Conservation (phyloP, 1,140 invertebrate species). For the Triops cancriformis region DNA sequence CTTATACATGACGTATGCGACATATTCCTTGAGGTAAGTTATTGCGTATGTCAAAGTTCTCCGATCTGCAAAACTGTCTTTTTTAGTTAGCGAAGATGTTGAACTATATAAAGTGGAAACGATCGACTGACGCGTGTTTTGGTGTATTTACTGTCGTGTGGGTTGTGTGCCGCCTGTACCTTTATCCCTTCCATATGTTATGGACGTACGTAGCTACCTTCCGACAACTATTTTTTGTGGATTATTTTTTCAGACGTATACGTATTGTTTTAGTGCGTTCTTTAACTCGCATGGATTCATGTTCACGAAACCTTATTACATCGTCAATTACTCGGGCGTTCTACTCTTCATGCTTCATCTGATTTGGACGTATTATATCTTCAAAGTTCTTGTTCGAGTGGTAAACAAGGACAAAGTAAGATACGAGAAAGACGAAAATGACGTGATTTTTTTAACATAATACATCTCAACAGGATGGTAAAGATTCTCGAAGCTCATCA, state of each 20-base stretch:
- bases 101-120: slow-evolving; percentile 11
- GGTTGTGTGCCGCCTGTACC: background rate
- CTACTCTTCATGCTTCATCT: slow-evolving; percentile 1
- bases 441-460: background rate
- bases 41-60: background rate
- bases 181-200: slow-evolving; percentile 16
- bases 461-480: background rate
- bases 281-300: slow-evolving; percentile 4
- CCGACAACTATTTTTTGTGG: background rate
- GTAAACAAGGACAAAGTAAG: background rate
- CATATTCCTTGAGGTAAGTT: slow-evolving; percentile 17
- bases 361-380: slow-evolving; percentile 21
- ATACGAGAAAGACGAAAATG: background rate
- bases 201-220: slow-evolving; percentile 9
- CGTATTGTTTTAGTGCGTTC: background rate
- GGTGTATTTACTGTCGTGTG: background rate
- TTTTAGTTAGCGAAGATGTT: slow-evolving; percentile 10
- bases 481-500: background rate
- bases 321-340: background rate
- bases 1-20: slow-evolving; percentile 3
- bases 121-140: background rate
- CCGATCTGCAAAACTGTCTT: background rate
- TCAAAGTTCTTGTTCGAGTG: slow-evolving; percentile 17
- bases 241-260: background rate
- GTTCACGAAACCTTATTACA: background rate